Base-by-base conservation (phyloP, 2,888 invertebrate species). In the Rotaria macrura region DNA sequence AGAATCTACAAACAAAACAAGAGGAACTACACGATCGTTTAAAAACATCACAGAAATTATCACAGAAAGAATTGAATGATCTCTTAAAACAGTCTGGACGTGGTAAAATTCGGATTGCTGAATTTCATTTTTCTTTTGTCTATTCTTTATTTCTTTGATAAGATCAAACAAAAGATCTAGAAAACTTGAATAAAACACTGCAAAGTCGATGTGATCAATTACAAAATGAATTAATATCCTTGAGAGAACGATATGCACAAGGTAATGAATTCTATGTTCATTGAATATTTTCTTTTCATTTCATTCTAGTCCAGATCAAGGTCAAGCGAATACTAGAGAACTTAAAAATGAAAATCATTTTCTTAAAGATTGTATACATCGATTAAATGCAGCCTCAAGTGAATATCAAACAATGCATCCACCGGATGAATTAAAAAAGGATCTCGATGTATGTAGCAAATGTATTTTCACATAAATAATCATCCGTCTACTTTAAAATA, bases 301-400 rank as follows among this genome's bases (percentile, higher is more conserved):
- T 52, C 25, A 12, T 52, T n/a, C 10, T 38, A 43, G 25, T 79
- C 12, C 6, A 79, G 79, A 79, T 43, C 79, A 79, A 79, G n/a
- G 43, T 52, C 84, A 84, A 57, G 1, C 52, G 52, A 52, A 29
- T 47, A 84, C 89, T 23, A 87, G 88, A 79, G 89, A 89, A 43
- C 86, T 89, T 85, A 89, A 89, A 86, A 89, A 89, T 55, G 90
- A 91, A 86, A 89, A 89, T 86, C 88, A 89, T 84, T 88, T 88
- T 10, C 87, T 90, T 84, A 89, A 89, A 87, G 88, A 88, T 38
- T 87, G 88, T 0, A 88, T 90, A 12, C 89, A 89, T 86, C 87
- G 89, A 85, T 88, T 90, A 12, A 90, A 89, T 87, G 88, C 88
- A 25, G 90, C 90, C 86, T 88, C 90, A 20, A 89, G 90, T 86